These are phyloP conservation scores for Atlantisia rogersi DNA, from an alignment of 2,113 vertebrate species.

Conservation along the genomic window DNA sequence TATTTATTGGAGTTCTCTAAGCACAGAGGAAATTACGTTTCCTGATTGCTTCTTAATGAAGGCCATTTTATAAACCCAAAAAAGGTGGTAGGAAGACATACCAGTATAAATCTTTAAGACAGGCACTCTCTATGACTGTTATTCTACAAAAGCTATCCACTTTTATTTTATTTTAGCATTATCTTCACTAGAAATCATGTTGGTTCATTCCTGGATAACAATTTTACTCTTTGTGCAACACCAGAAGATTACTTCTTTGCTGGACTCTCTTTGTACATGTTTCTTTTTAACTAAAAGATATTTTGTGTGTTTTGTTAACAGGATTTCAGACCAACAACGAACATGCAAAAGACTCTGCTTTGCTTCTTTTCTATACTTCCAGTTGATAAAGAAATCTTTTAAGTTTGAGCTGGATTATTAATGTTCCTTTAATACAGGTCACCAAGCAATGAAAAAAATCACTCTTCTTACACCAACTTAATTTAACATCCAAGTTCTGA, in stretches of 20 bases:
- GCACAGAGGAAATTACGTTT: background rate
- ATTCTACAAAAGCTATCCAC: background rate
- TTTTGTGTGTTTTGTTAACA: background rate
- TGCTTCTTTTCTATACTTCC: background rate
- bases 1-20: background rate
- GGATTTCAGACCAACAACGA: background rate
- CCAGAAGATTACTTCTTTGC: background rate
- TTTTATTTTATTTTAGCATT: background rate
- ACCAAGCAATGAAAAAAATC: background rate
- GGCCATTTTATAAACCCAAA: background rate
- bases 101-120: background rate
- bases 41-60: background rate
- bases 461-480: background rate
- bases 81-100: background rate
- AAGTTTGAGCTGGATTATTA: background rate
- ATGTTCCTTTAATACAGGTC: background rate
- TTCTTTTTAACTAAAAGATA: background rate
- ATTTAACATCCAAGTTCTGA: background rate
- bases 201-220: background rate
- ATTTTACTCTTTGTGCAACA: background rate
- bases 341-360: background rate
- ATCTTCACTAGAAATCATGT: background rate
- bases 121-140: background rate
- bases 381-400: background rate
- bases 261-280: background rate